These are phyloP conservation scores for Dromius quadrimaculatus DNA, from an alignment of 2,888 invertebrate genomes.

Conservation along the genomic window DNA sequence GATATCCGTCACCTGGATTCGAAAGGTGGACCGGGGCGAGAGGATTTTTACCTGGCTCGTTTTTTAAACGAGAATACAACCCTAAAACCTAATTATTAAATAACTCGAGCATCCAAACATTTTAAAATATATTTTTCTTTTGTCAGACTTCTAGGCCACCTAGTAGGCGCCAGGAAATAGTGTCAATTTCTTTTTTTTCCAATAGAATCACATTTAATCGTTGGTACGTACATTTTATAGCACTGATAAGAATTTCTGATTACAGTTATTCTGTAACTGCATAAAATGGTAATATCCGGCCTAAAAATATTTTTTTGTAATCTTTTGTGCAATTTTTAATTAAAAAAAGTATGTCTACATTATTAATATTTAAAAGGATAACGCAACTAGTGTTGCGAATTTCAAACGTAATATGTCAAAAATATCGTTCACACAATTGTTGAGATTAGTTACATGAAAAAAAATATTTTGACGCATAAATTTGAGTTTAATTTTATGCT, in stretches of 20 bases:
- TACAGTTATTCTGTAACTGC: background rate
- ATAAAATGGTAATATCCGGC: background rate
- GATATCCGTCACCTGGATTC: background rate
- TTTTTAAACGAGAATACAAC: background rate
- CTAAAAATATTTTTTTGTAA: background rate
- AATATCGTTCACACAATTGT: conserved; percentile 35
- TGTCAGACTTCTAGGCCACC: no score
- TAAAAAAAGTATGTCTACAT: background rate
- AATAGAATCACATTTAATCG: no score
- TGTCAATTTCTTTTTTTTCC: no score
- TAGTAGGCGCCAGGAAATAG: no score
- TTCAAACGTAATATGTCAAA: conserved; percentile 32
- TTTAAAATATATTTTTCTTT: background rate
- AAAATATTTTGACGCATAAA: conserved; percentile 25
- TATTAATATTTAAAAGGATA: conserved; percentile 28
- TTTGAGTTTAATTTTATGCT: conserved; percentile 23
- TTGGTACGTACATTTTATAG: no score
- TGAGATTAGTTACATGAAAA: conserved; percentile 20
- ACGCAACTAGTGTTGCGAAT: conserved; percentile 23
- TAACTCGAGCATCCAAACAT: background rate
- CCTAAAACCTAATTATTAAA: background rate
- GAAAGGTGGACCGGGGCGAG: background rate
- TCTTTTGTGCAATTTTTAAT: background rate
- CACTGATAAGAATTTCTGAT: background rate
- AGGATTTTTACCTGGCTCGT: background rate